A percentile compares a stretch with the other conserved stretches of the same genome.
These are phyloP conservation scores for Synanthedon andrenaeformis DNA, from an alignment of 2,888 invertebrate species.

Conservation along the genomic window DNA sequence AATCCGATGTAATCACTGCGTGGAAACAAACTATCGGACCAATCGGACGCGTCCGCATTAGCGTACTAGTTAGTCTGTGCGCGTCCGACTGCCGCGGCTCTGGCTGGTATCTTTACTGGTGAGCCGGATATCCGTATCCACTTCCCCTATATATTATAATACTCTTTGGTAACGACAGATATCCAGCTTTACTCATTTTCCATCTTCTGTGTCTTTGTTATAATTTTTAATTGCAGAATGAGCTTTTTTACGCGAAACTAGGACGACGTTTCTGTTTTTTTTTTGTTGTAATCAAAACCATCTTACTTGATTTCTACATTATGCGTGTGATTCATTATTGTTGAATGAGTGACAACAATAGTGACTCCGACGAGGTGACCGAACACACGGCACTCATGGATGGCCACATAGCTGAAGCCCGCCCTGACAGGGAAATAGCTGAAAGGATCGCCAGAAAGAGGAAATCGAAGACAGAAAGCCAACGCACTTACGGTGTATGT, in stretches of 20 bases:
- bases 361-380: constrained; percentile 73
- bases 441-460: constrained; percentile 69
- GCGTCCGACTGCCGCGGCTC: no score
- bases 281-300: neutral
- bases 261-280: neutral
- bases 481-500: constrained; percentile 68
- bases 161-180: no score
- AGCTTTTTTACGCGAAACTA: neutral
- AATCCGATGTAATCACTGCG: no score
- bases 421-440: constrained; percentile 66
- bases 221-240: no score
- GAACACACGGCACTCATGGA: constrained; percentile 89
- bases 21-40: no score
- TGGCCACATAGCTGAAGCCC: constrained; percentile 80
- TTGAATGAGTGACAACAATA: constrained; percentile 55
- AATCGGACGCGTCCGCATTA: no score
- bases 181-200: no score
- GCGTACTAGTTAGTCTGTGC: no score
- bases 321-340: constrained; percentile 20
- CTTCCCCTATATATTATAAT: no score
- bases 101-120: no score
- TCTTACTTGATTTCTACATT: constrained; percentile 12
- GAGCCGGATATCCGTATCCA: no score
- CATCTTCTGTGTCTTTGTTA: no score
- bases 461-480: constrained; percentile 63